Percentiles rank a stretch among this genome's conserved stretches.
phyloP scores from a whole-genome alignment of 2,113 vertebrate species.

The Misgurnus mizolepis region DNA sequence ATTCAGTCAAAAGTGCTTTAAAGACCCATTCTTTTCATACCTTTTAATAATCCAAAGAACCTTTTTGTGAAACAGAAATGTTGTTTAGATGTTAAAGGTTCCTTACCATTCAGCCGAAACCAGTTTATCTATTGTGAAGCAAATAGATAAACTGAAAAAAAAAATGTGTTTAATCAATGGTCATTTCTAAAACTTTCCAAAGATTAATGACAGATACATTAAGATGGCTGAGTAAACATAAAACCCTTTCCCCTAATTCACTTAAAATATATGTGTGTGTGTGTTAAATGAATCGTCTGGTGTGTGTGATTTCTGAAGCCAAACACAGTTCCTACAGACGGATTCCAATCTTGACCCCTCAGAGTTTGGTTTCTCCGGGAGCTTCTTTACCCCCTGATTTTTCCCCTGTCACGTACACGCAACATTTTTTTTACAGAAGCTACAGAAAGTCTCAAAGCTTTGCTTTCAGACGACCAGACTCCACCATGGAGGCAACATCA shows the following conservation, averaged over 20 bases:
- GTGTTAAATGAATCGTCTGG: background rate
- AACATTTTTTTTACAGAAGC: slow-evolving; percentile 5
- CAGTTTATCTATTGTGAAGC: background rate
- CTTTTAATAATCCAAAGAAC: no score
- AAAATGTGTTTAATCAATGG: no score
- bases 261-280: background rate
- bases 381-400: slow-evolving; percentile 6
- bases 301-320: slow-evolving; percentile 12
- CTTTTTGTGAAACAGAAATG: no score
- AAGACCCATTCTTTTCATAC: no score
- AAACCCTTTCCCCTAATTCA: background rate
- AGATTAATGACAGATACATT: no score
- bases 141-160: no score
- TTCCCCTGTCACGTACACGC: slow-evolving; percentile 28
- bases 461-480: slow-evolving; percentile 3
- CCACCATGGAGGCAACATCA: slow-evolving; percentile 71
- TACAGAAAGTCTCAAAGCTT: background rate
- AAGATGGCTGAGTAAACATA: background rate
- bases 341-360: slow-evolving; percentile 23
- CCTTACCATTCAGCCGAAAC: no score
- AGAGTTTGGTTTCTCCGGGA: slow-evolving; percentile 26
- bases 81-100: no score
- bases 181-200: no score
- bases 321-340: background rate
- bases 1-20: no score